phyloP scores from a whole-genome alignment of 2,113 vertebrate genomes.

The Mungos mungo region DNA sequence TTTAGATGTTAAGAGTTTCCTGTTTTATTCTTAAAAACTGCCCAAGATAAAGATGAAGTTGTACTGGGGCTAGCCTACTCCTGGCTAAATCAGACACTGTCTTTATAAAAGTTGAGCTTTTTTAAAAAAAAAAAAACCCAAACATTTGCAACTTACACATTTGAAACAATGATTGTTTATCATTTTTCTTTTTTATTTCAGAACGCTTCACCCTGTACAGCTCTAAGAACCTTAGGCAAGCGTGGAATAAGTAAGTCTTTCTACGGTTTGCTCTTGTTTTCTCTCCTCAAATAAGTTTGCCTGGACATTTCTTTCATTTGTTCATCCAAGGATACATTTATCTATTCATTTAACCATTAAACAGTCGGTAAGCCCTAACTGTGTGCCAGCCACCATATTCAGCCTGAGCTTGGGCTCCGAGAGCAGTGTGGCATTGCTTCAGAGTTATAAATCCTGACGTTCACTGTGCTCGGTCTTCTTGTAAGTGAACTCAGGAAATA shows the following conservation, averaged over 20 bases:
- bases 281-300: not conserved
- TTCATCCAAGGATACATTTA: not conserved
- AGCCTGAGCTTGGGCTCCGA: not conserved
- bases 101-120: conserved; percentile 12
- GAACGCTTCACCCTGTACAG: conserved; percentile 95
- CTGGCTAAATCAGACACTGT: not conserved
- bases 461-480: not conserved
- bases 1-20: not conserved
- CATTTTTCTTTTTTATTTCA: conserved; percentile 84
- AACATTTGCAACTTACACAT: conserved; percentile 24
- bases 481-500: not conserved
- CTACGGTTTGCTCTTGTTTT: not conserved
- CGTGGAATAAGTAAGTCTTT: conserved; percentile 98
- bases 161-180: conserved; percentile 56
- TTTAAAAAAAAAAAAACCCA: no score
- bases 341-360: not conserved
- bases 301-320: not conserved
- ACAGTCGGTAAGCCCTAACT: not conserved
- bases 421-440: not conserved
- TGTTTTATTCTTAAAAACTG: not conserved
- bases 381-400: not conserved
- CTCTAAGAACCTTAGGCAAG: conserved; percentile 96
- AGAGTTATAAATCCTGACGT: not conserved
- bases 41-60: not conserved
- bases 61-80: not conserved